Evolutionary conservation across 1,140 invertebrate species (phyloP).

Genomic region (Drosophila tristis): DNA sequence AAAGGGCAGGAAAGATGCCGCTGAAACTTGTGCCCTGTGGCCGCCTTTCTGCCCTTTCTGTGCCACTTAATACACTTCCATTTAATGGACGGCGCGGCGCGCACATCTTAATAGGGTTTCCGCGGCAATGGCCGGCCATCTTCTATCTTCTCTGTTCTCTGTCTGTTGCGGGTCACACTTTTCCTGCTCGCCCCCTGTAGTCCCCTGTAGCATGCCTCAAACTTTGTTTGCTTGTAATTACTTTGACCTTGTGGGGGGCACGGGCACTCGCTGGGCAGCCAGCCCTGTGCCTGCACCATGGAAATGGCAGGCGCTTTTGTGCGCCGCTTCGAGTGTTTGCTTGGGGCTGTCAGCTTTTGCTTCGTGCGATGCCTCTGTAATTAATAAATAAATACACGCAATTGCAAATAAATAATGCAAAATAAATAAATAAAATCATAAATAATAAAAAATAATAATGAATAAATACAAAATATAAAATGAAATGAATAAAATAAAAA

Average conservation of each 20-base stretch:
- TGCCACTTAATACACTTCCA: slow-evolving; percentile 44
- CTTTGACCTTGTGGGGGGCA: slow-evolving; percentile 44
- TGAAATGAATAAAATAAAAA: no score
- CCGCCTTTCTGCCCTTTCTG: slow-evolving; percentile 31
- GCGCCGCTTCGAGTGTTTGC: no score
- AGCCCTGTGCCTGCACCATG: neutral
- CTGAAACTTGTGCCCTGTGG: slow-evolving; percentile 16
- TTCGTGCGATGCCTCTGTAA: no score
- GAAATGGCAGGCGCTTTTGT: neutral
- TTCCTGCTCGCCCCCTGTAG: neutral
- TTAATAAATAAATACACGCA: no score
- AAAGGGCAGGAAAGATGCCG: neutral
- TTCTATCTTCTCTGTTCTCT: neutral
- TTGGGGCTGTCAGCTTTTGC: no score
- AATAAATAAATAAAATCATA: no score
- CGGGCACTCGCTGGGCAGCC: neutral
- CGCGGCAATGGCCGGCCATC: neutral
- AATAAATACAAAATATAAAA: no score
- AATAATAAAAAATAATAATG: no score
- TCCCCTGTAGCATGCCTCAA: slow-evolving; percentile 13
- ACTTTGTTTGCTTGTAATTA: slow-evolving; percentile 63
- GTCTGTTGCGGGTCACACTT: slow-evolving; percentile 11
- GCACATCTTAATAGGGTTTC: no score
- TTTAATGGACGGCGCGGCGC: no score
- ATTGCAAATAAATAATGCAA: no score